Conservation (phyloP, 2,113 vertebrate genomes). For the Ovis canadensis region DNA sequence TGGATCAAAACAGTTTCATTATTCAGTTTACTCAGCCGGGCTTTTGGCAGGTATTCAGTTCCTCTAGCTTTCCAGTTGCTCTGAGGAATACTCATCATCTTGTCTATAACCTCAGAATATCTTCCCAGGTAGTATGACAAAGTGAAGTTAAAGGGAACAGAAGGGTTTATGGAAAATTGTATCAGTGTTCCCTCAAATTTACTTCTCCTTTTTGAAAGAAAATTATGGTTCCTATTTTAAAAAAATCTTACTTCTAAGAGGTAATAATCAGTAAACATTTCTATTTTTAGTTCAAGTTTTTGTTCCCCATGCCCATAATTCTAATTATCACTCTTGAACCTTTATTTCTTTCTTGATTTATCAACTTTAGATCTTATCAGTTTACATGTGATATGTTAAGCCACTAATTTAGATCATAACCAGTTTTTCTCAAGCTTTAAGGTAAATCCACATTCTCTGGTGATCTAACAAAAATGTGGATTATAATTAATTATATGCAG, state of each 20-base stretch:
- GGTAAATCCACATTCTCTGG: neutral
- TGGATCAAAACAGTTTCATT: neutral
- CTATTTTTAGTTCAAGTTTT: neutral
- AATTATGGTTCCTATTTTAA: neutral
- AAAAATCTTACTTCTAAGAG: neutral
- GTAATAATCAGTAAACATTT: neutral
- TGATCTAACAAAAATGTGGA: neutral
- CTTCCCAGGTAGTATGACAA: neutral
- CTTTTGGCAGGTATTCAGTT: neutral
- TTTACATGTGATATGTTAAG: neutral
- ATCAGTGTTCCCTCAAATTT: neutral
- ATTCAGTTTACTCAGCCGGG: neutral
- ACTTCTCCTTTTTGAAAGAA: neutral
- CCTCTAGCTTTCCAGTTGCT: neutral
- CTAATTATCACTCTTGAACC: neutral
- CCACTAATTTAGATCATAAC: neutral
- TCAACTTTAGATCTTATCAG: neutral
- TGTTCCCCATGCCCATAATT: neutral
- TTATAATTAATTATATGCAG: neutral
- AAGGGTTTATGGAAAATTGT: neutral
- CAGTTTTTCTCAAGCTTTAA: neutral
- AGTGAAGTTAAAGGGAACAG: neutral
- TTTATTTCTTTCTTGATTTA: slow-evolving; percentile 12
- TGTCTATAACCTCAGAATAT: neutral
- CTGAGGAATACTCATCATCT: neutral